Evolutionary conservation across 2,113 vertebrate species (phyloP), one percentile per base, ranked within the genome.

Genomic region (Toxotes chatareus): DNA sequence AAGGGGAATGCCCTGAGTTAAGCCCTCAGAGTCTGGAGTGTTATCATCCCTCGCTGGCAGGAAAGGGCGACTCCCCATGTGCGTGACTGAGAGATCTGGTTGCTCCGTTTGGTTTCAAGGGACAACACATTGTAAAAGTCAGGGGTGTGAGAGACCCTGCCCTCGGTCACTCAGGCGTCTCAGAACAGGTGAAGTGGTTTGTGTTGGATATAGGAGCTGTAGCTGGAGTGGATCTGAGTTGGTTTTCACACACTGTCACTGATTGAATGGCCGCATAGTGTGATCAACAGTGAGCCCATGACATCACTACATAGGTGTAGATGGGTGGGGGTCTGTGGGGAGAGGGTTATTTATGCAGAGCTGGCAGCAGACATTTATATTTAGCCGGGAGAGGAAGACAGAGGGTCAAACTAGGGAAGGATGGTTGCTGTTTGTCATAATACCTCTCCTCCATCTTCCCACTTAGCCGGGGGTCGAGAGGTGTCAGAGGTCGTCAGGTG

Each of bases 321-420:
- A 49, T n/a, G 6, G 59, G 42, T 68, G 70, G 68, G 46, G 62
- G 65, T 83, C 65, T 70, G 62, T 14, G 4, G 86, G 49, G 76
- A 82, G 31, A 19, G 51, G 63, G 47, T 36, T 55, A 27, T 51
- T 82, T 64, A 44, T 73, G 72, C 75, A 85, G 75, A 70, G 74
- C 68, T 77, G 67, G 75, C 79, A 73, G 78, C 59, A 57, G 78
- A 69, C 3, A 31, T 88, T 92, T 94, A 93, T 93, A 91, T 91
- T 92, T 93, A 92, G 92, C 82, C 1, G 44, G 23, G 47, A 76
- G 74, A 82, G 76, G 66, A 88, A 84, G 65, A 73, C 38, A n/a
- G 34, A 44, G 79, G 71, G 73, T 75, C 73, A 66, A 17, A 71
- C 56, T 79, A 53, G 53, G 73, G 70, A 80, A 36, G 57, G 12